Percentiles rank a stretch among this genome's conserved stretches.
Evolutionary conservation across 1,140 invertebrate genomes (phyloP).

Genomic region (Habropoda laboriosa): DNA sequence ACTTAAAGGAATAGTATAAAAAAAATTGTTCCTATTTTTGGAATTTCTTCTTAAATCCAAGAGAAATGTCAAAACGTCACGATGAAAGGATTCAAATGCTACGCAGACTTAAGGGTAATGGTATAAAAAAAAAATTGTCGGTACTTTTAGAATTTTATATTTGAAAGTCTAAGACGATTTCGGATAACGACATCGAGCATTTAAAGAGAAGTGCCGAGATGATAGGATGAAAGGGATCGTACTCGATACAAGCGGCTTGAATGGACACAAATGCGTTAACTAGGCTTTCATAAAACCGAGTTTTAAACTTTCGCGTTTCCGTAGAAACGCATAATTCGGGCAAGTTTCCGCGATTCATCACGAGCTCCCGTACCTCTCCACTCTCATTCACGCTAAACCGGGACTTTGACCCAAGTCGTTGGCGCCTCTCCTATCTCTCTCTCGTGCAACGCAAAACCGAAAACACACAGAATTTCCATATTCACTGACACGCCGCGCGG

Average conservation of each 20-base stretch:
- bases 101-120: no score
- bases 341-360: slow-evolving; percentile 40
- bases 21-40: no score
- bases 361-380: neutral
- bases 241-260: neutral
- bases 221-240: slow-evolving; percentile 2
- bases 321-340: slow-evolving; percentile 22
- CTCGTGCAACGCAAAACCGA: slow-evolving; percentile 23
- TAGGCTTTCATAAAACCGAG: slow-evolving; percentile 26
- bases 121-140: no score
- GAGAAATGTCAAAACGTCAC: no score
- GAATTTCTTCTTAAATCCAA: neutral
- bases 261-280: slow-evolving; percentile 19
- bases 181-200: neutral
- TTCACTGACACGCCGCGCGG: no score
- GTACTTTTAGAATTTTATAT: neutral
- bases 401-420: slow-evolving; percentile 15
- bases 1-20: no score
- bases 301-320: slow-evolving; percentile 25
- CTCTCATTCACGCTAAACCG: slow-evolving; percentile 19
- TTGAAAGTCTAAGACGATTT: no score
- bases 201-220: neutral
- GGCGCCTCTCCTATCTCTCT: no score
- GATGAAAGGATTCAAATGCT: no score
- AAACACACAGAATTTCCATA: slow-evolving; percentile 6